These are phyloP conservation scores for Zeus faber DNA, from an alignment of 2,113 vertebrate species.

Conservation along the genomic window DNA sequence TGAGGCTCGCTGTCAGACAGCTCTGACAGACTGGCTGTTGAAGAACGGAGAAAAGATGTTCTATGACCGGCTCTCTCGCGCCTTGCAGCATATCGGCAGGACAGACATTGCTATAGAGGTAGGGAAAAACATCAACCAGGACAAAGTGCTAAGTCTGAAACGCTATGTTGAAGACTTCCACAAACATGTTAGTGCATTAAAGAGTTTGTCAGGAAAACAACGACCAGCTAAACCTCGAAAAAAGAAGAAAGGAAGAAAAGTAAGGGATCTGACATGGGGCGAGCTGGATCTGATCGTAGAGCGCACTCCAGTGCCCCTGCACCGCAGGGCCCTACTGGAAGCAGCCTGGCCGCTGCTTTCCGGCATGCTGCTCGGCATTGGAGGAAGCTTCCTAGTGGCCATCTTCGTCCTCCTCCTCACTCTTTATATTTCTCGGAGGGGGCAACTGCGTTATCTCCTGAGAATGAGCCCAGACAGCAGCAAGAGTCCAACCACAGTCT, in stretches of 20 bases:
- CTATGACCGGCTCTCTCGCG: too few relatives aligned
- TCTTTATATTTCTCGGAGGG: conserved; percentile 30
- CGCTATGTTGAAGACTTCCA: conserved; percentile 68
- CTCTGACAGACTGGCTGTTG: too few relatives aligned
- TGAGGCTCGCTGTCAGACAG: too few relatives aligned
- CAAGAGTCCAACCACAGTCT: too few relatives aligned
- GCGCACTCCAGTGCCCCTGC: conserved; percentile 45
- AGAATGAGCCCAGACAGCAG: too few relatives aligned
- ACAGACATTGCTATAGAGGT: conserved; percentile 58
- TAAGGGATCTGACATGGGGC: conserved; percentile 53
- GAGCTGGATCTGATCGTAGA: conserved; percentile 73
- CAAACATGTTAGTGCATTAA: conserved; percentile 44
- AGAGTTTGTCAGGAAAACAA: conserved; percentile 1
- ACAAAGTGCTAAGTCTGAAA: conserved; percentile 59
- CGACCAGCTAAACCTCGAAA: background rate
- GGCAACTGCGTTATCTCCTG: too few relatives aligned
- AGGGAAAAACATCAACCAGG: conserved; percentile 77
- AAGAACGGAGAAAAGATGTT: too few relatives aligned
- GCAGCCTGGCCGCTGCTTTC: conserved; percentile 65
- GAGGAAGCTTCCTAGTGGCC: conserved; percentile 45
- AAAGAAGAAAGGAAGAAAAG: conserved; percentile 37
- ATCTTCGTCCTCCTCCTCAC: conserved; percentile 6
- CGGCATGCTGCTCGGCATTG: conserved; percentile 77
- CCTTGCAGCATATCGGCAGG: too few relatives aligned
- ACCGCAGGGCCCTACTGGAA: conserved; percentile 60